Percentiles rank a stretch among this genome's conserved stretches.
Conservation (phyloP, 30 jellyfish, hydroid and myxozoan species). For the Haliclystus octoradiatus region DNA sequence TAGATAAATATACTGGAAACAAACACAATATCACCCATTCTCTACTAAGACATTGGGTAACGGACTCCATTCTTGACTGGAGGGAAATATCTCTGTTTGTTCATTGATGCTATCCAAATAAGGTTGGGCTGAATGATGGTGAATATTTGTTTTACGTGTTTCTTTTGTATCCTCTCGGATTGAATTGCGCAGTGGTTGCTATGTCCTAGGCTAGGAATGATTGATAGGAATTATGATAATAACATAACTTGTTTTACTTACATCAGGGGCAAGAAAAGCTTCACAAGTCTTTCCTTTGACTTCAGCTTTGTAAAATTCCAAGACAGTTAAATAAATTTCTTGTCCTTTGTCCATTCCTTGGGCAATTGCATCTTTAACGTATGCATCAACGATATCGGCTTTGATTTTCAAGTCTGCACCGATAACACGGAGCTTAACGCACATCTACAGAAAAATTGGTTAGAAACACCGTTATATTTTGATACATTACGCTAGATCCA, state of each 20-base stretch:
- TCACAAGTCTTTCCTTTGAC: constrained; percentile 62
- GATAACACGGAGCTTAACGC: constrained; percentile 39
- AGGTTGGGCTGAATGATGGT: neutral
- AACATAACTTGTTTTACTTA: constrained; percentile 6
- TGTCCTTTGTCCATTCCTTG: constrained; percentile 42
- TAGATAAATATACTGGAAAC: neutral
- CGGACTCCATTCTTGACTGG: neutral
- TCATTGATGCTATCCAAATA: neutral
- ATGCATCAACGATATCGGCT: constrained; percentile 54
- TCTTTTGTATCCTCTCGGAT: too few species aligned
- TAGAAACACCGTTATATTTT: too few species aligned
- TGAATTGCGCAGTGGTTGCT: too few species aligned
- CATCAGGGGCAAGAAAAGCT: constrained; percentile 58
- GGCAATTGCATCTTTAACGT: constrained; percentile 31
- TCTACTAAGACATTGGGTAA: neutral
- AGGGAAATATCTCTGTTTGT: neutral
- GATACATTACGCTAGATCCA: too few species aligned
- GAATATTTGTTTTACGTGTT: too few species aligned
- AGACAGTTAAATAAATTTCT: constrained; percentile 48
- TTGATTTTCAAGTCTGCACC: constrained; percentile 50
- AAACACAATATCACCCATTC: neutral
- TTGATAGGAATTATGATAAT: too few species aligned
- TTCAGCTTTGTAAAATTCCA: constrained; percentile 42
- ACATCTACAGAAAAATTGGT: constrained; percentile 18
- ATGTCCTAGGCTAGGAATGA: too few species aligned